These are phyloP conservation scores for Olivierus martensii DNA, from an alignment of 1,140 invertebrate genomes.

Conservation along the genomic window DNA sequence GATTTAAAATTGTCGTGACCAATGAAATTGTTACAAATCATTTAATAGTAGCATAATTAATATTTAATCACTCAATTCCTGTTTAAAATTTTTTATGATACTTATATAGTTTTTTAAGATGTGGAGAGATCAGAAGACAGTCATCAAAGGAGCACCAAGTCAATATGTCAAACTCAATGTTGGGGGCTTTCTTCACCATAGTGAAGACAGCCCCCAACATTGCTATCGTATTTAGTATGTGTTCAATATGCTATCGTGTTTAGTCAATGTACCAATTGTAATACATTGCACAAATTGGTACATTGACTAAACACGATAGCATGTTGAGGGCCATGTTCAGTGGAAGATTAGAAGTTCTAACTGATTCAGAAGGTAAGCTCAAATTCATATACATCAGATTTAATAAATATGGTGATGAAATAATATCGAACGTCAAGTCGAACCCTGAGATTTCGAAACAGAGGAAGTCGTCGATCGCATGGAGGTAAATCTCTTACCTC, in stretches of 20 bases:
- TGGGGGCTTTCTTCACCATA: slow-evolving; percentile 80
- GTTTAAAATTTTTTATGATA: too few relatives aligned
- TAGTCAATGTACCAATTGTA: slow-evolving; percentile 90
- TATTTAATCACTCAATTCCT: too few relatives aligned
- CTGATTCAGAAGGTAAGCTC: slow-evolving; percentile 80
- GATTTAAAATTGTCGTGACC: too few relatives aligned
- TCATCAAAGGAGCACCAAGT: slow-evolving; percentile 72
- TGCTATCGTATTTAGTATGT: too few relatives aligned
- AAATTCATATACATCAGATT: not conserved
- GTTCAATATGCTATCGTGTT: slow-evolving; percentile 97
- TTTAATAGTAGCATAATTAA: too few relatives aligned
- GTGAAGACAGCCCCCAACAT: slow-evolving; percentile 98
- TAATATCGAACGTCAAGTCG: too few relatives aligned
- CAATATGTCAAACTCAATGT: slow-evolving; percentile 93
- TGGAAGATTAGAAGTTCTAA: slow-evolving; percentile 91
- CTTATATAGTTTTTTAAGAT: too few relatives aligned
- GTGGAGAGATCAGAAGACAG: slow-evolving; percentile 21
- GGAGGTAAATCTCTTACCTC: too few relatives aligned
- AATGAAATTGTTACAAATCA: too few relatives aligned
- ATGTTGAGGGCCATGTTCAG: slow-evolving; percentile 99
- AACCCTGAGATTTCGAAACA: too few relatives aligned
- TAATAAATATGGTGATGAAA: too few relatives aligned
- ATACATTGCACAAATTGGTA: slow-evolving; percentile 92
- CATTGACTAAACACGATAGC: slow-evolving; percentile 91
- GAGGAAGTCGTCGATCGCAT: too few relatives aligned